Evolutionary conservation across 53 echinoderm and acorn worm genomes (phyloP).

Genomic region (Temnopleurus reevesii): DNA sequence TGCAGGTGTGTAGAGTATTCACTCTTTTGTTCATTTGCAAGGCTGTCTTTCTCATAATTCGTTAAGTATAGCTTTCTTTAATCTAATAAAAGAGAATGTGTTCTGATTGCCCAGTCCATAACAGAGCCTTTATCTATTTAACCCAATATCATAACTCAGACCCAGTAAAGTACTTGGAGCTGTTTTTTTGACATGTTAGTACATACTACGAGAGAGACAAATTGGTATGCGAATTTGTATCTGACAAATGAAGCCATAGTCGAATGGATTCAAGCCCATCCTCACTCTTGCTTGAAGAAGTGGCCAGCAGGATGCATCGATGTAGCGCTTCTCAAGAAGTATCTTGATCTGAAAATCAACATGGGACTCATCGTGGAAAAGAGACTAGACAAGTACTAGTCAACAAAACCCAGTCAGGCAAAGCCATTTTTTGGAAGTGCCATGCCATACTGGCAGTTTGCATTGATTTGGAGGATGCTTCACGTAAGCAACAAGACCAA

Average conservation of each 20-base stretch:
- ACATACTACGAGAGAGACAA: background rate
- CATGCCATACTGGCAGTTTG: constrained; percentile 15
- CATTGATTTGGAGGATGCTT: background rate
- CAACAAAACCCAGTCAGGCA: background rate
- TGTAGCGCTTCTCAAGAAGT: background rate
- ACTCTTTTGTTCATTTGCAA: too few relatives aligned
- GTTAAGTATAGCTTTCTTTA: too few relatives aligned
- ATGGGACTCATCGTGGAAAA: constrained; percentile 21
- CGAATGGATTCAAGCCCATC: constrained; percentile 19
- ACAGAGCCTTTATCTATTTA: too few relatives aligned
- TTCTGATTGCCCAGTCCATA: too few relatives aligned
- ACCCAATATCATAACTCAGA: background rate
- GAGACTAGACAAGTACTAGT: background rate
- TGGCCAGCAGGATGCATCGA: background rate
- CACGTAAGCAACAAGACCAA: background rate
- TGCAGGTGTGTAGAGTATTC: too few relatives aligned
- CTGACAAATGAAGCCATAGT: background rate
- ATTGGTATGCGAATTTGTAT: background rate
- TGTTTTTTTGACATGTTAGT: background rate
- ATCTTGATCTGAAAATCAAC: background rate
- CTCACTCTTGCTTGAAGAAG: background rate
- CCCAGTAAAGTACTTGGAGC: background rate
- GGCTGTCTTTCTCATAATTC: too few relatives aligned
- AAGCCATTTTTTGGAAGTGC: background rate
- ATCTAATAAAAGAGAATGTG: too few relatives aligned